phyloP scores from a whole-genome alignment of 2,113 vertebrate species.

The Trachemys scripta region DNA sequence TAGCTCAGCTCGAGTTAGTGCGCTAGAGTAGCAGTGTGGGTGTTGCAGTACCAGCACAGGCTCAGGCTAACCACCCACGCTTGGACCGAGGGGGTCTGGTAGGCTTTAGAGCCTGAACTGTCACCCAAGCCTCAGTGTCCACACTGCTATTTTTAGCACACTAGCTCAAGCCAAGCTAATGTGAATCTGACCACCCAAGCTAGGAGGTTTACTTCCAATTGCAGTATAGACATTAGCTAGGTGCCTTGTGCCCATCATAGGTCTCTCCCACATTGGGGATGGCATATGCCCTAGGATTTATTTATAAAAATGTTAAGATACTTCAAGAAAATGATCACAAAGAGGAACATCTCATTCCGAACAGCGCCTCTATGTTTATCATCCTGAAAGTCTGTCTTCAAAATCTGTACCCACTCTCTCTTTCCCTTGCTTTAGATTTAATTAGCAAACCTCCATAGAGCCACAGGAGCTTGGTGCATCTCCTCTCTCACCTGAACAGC shows the following conservation, averaged over 20 bases:
- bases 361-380: background rate
- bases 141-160: too few relatives aligned
- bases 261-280: background rate
- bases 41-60: too few relatives aligned
- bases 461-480: background rate
- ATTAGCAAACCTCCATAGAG: background rate
- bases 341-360: background rate
- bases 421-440: background rate
- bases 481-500: background rate
- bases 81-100: too few relatives aligned
- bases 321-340: accelerated
- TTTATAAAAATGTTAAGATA: background rate
- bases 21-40: too few relatives aligned
- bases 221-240: too few relatives aligned
- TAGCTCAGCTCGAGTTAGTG: too few relatives aligned
- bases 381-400: background rate
- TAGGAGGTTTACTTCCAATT: too few relatives aligned
- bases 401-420: background rate
- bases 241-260: background rate
- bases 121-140: too few relatives aligned
- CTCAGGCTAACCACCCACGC: too few relatives aligned
- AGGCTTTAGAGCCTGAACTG: too few relatives aligned
- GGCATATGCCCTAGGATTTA: background rate
- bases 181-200: too few relatives aligned
- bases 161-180: too few relatives aligned